Conservation (phyloP, 2,113 vertebrate species). For the Acinonyx jubatus region DNA sequence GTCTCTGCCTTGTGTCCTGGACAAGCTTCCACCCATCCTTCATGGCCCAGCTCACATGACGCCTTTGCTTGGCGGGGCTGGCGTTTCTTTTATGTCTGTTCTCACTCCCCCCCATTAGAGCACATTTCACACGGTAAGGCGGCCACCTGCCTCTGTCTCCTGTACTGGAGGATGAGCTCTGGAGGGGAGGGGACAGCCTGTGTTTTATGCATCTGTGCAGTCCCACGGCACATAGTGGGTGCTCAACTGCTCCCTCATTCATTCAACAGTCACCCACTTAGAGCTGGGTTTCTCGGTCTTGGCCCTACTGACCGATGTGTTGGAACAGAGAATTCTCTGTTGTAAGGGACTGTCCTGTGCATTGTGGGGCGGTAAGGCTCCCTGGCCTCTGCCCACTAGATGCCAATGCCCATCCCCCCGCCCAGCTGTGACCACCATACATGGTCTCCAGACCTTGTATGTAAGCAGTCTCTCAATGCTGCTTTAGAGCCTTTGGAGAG, state of each 20-base stretch:
- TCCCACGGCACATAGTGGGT: background rate
- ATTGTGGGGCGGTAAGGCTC: background rate
- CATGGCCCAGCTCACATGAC: background rate
- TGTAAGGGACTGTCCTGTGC: background rate
- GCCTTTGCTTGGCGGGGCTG: background rate
- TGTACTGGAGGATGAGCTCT: background rate
- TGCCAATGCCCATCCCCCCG: background rate
- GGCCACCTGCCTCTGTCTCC: background rate
- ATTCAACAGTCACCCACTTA: background rate
- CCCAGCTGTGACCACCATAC: background rate
- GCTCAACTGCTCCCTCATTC: background rate
- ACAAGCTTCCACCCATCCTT: background rate
- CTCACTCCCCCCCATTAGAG: background rate
- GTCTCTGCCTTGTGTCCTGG: background rate
- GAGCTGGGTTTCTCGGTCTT: background rate
- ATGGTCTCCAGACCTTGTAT: background rate
- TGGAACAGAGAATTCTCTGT: background rate
- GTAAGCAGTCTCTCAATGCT: no score
- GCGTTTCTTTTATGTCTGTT: background rate
- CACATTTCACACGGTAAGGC: background rate
- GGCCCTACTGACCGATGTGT: fast-evolving
- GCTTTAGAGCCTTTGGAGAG: background rate
- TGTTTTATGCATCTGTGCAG: background rate
- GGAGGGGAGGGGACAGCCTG: background rate
- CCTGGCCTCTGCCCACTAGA: background rate